A percentile compares a stretch with the other conserved stretches of the same genome.
These are phyloP conservation scores for Psix sp. DNA, from an alignment of 1,140 invertebrate species.

Conservation along the genomic window DNA sequence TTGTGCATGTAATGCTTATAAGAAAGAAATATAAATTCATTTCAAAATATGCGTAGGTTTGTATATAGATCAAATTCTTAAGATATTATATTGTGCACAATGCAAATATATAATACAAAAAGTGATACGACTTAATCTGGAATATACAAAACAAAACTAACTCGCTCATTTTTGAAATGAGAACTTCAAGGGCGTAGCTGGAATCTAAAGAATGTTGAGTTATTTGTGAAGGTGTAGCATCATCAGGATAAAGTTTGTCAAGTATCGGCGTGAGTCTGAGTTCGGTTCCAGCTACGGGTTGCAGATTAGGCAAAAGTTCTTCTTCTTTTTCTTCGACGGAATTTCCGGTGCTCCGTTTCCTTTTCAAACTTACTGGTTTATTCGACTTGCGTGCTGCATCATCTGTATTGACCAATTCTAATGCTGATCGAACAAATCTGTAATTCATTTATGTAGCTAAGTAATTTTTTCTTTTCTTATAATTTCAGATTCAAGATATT, in stretches of 20 bases:
- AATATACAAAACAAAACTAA: constrained; percentile 74
- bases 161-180: constrained; percentile 81
- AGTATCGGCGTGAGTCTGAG: constrained; percentile 89
- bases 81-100: too few relatives aligned
- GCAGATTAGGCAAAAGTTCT: constrained; percentile 88
- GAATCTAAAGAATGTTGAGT: constrained; percentile 91
- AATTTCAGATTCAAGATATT: too few relatives aligned
- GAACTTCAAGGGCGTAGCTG: constrained; percentile 84
- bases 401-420: constrained; percentile 82
- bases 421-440: constrained; percentile 79
- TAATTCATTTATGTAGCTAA: constrained; percentile 51
- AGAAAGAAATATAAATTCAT: background rate
- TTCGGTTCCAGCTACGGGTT: constrained; percentile 85
- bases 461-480: background rate
- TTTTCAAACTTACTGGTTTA: constrained; percentile 61
- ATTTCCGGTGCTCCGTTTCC: constrained; percentile 69
- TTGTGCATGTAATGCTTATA: too few relatives aligned
- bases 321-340: constrained; percentile 82
- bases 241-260: constrained; percentile 85
- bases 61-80: too few relatives aligned
- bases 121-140: too few relatives aligned
- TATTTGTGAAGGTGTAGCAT: constrained; percentile 87
- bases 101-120: too few relatives aligned
- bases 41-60: too few relatives aligned
- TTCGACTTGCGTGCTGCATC: constrained; percentile 81